These are phyloP conservation scores for Bungarus multicinctus DNA, from an alignment of 2,113 vertebrate species.

Conservation along the genomic window DNA sequence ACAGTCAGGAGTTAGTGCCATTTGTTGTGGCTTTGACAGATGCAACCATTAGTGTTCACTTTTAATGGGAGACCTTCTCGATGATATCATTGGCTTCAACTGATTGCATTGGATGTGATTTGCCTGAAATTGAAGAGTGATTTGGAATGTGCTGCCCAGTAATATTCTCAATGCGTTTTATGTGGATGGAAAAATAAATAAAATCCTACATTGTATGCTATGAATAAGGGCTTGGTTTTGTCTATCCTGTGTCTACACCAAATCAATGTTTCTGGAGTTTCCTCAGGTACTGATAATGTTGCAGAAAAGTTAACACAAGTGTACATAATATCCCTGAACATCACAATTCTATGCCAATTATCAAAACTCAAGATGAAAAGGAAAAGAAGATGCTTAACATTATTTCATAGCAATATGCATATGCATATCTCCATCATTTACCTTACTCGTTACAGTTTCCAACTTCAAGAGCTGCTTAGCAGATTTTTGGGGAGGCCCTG, in stretches of 20 bases:
- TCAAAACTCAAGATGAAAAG: not conserved
- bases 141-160: not conserved
- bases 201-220: not conserved
- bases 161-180: no score
- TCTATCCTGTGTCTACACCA: not conserved
- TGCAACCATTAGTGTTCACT: not conserved
- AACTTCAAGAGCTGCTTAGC: not conserved
- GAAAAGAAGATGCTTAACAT: not conserved
- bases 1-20: fast-evolving
- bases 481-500: not conserved
- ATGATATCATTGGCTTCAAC: not conserved
- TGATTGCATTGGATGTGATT: not conserved
- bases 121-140: not conserved
- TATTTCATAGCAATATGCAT: not conserved
- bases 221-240: not conserved
- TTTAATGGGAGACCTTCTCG: not conserved
- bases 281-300: not conserved
- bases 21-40: not conserved
- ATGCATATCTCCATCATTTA: not conserved
- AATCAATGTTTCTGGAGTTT: not conserved
- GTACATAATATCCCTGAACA: not conserved
- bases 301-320: not conserved
- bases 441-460: not conserved
- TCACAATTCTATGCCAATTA: not conserved
- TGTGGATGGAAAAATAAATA: not conserved